Base-by-base conservation (phyloP, 2,888 invertebrate species). In the Noctuana brunneofusca region DNA sequence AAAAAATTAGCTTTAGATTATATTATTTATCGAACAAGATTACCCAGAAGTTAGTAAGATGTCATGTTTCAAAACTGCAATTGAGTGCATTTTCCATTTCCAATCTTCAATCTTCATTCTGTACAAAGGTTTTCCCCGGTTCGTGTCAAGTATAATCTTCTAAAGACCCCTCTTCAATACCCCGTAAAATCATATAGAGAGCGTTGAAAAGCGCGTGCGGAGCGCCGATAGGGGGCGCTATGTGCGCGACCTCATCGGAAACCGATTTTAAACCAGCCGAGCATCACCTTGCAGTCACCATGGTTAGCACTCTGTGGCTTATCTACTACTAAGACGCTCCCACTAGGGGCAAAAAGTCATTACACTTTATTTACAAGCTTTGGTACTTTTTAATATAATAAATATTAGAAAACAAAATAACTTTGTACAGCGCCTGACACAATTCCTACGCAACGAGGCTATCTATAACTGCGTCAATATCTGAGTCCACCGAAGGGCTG, bases 161-260 rank as follows among this genome's bases (percentile, higher is more conserved):
- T 46, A 20, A 46, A 18, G 4, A 18, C 9, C 20, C 46, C 18
- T 46, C 46, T 20, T 41, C 20, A 18, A 20, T 20, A 20, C 11
- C 46, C 18, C 46, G 9, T 41, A 41, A 41, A 46, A 20, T 20
- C 16, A 20, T 20, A 46, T 46, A 3, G 35, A 46, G 20, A 6
- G 22, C 46, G 3, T 46, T 18, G 20, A 18, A 9, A 22, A 9
- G 41, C 41, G 46, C 20, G 46, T 46, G 46, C 14, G 46, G 11
- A 38, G 43, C 18, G 20, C 9, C 18, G 46, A 46, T 46, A 20
- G 46, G 18, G 41, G 16, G 20, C 41, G 14, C n/a, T n/a, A n/a
- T n/a, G n/a, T n/a, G n/a, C n/a, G n/a, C n/a, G n/a, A n/a, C 41
- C 14, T 41, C 41, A 41, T 16, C 16, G 41, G 41, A 41, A 41